phyloP scores from a whole-genome alignment of 1,140 invertebrate genomes.

The Trypoxylus dichotomus region DNA sequence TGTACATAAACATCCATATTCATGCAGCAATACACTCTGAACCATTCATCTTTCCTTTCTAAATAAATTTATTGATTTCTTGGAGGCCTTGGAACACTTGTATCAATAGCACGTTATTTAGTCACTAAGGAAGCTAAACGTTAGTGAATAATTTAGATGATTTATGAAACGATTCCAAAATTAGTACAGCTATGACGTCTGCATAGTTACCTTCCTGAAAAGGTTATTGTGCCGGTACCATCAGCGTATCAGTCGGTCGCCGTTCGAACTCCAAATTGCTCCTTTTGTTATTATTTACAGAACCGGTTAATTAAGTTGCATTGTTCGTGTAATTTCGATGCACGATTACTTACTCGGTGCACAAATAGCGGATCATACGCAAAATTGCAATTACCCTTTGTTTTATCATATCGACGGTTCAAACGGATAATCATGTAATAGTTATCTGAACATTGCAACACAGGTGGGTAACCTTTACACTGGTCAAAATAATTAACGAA shows the following conservation, averaged over 20 bases:
- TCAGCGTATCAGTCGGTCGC: background rate
- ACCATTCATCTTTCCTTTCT: no score
- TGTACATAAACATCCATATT: no score
- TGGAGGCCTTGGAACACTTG: no score
- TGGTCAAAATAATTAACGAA: background rate
- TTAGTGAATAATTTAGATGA: no score
- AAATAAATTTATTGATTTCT: no score
- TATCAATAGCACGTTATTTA: no score
- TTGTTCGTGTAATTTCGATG: background rate
- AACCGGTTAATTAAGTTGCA: slow-evolving; percentile 9
- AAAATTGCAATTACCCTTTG: background rate
- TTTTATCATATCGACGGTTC: background rate
- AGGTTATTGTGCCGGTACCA: background rate
- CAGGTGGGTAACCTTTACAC: background rate
- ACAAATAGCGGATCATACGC: background rate
- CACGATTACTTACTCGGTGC: background rate
- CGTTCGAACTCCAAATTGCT: background rate
- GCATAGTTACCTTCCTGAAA: background rate
- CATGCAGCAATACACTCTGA: no score
- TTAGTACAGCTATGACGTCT: background rate
- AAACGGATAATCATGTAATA: no score
- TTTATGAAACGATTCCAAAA: no score
- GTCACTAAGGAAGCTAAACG: no score
- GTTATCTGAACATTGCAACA: no score
- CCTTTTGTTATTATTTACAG: slow-evolving; percentile 11